A percentile compares a stretch with the other conserved stretches of the same genome.
phyloP scores from a whole-genome alignment of 2,888 invertebrate species.

The Euspilapteryx auroguttella region DNA sequence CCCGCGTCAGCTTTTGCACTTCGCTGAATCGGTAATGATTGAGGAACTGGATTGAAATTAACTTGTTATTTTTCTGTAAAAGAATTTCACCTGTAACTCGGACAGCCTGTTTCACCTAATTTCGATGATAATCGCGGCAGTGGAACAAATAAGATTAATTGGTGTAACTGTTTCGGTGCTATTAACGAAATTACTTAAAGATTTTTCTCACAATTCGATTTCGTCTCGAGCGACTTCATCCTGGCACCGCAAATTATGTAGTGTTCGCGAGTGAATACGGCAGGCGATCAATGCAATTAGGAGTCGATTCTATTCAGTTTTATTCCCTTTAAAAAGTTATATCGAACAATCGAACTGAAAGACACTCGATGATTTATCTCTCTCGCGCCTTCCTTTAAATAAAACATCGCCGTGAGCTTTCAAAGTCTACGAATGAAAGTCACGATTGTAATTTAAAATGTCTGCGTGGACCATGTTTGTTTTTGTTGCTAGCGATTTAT shows the following conservation, averaged over 20 bases:
- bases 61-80: slow-evolving; percentile 10
- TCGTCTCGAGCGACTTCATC: no score
- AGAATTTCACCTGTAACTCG: slow-evolving; percentile 3
- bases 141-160: slow-evolving; percentile 41
- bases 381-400: slow-evolving; percentile 49
- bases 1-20: slow-evolving; percentile 50
- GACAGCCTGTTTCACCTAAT: slow-evolving; percentile 39
- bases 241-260: slow-evolving; percentile 2
- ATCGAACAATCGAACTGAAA: slow-evolving; percentile 40
- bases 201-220: slow-evolving; percentile 8
- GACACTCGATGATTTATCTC: slow-evolving; percentile 43
- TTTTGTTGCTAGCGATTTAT: no score
- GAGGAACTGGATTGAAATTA: slow-evolving; percentile 24
- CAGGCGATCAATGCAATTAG: slow-evolving; percentile 31
- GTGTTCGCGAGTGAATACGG: slow-evolving; percentile 7
- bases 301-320: slow-evolving; percentile 29
- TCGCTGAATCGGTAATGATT: slow-evolving; percentile 36
- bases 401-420: slow-evolving; percentile 55
- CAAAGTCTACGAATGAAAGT: slow-evolving; percentile 46
- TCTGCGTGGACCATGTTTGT: slow-evolving; percentile 35
- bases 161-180: not conserved
- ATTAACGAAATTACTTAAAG: slow-evolving; percentile 4
- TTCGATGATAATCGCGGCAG: slow-evolving; percentile 32
- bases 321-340: slow-evolving; percentile 33
- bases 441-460: slow-evolving; percentile 56